Evolutionary conservation across 1,140 invertebrate species (phyloP), one percentile per base, ranked within the genome.

Genomic region (Eriosoma lanigerum): DNA sequence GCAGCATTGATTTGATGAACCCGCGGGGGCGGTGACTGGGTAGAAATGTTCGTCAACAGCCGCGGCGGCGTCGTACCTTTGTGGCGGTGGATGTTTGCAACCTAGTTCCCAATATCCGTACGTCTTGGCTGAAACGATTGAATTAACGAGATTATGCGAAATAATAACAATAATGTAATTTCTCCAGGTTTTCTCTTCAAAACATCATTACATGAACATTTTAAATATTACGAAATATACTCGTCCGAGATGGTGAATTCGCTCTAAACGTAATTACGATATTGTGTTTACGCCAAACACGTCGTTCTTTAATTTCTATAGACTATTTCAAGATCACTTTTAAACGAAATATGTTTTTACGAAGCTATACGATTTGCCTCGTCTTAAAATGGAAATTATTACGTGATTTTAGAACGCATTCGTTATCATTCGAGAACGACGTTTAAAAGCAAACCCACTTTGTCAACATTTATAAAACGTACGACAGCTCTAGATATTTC

Each of bases 71-170:
- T 4, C 9, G 48, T 72, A 72, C 17, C 17, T 50, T 17, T 50
- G 50, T 1, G 26, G 26, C 24, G 68, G 8, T 6, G 46, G 68
- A 17, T 15, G 72, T 48, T 62, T 62, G 75, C 13, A n/a, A 19
- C 54, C 54, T 8, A 56, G 15, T 46, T 78, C 75, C 75, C 75
- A 78, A 48, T 48, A 60, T 3, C 48, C 75, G 4, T 78, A 78
- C 21, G 21, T 10, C 17, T 78, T 56, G 21, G 24, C 75, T 78
- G 2, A 29, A 60, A 78, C 19, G 54, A 48, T 24, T 5, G 29
- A 8, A 48, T 2, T 15, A 24, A 29, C 56, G 24, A 38, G 32
- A 38, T 38, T n/a, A 24, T 4, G 21, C 13, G 54, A 58, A 58
- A 24, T 15, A 58, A 58, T 58, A 26, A 24, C 12, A 4, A 58